Conservation (phyloP, 2,113 vertebrate genomes). For the Danionella cerebrum region DNA sequence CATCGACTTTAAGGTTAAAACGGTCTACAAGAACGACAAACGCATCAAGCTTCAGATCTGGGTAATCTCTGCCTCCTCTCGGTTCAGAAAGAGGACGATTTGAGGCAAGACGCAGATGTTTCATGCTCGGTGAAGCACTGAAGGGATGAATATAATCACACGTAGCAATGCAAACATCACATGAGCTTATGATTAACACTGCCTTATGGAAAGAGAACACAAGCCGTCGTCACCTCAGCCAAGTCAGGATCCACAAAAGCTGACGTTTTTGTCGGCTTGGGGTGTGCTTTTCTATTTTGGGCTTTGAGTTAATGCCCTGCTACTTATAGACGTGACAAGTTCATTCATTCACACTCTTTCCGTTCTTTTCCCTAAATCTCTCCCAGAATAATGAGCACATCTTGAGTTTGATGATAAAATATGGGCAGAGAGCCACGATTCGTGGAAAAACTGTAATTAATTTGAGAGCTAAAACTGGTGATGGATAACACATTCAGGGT, state of each 20-base stretch:
- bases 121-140: not conserved
- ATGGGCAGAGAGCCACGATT: no score
- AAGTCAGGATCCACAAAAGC: not conserved
- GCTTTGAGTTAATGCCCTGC: not conserved
- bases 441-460: no score
- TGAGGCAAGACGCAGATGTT: not conserved
- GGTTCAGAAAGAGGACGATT: not conserved
- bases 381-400: not conserved
- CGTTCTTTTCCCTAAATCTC: not conserved
- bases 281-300: not conserved
- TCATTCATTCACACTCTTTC: not conserved
- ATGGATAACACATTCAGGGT: no score
- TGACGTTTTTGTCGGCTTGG: not conserved
- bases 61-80: slow-evolving; percentile 58
- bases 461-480: no score
- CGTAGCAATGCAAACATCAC: slow-evolving; percentile 7
- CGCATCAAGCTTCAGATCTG: slow-evolving; percentile 98
- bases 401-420: no score
- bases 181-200: slow-evolving; percentile 15
- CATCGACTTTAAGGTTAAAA: slow-evolving; percentile 99
- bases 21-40: slow-evolving; percentile 95
- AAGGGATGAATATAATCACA: slow-evolving; percentile 1
- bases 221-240: not conserved
- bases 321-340: not conserved
- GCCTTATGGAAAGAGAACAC: not conserved